Evolutionary conservation across 2,113 vertebrate genomes (phyloP).

Genomic region (Nesoenas mayeri): DNA sequence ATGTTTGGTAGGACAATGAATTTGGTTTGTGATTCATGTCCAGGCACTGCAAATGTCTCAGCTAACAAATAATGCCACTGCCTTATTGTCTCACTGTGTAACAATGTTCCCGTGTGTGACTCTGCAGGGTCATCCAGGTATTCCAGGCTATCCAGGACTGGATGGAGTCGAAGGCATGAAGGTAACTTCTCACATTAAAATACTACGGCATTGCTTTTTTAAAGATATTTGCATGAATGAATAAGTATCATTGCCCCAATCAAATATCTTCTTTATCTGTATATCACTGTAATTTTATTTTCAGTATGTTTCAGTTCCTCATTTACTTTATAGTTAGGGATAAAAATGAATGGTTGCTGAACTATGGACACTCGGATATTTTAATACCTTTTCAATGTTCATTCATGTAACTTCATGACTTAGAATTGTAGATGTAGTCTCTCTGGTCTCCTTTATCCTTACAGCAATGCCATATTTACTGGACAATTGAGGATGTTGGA

Average conservation of each 20-base stretch:
- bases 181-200: conserved; percentile 70
- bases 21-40: not conserved
- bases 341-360: not conserved
- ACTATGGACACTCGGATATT: not conserved
- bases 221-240: not conserved
- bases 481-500: not conserved
- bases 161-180: conserved; percentile 80
- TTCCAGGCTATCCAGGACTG: conserved; percentile 75
- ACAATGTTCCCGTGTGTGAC: not conserved
- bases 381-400: not conserved
- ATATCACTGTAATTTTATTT: not conserved
- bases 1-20: not conserved
- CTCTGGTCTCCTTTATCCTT: not conserved
- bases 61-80: not conserved
- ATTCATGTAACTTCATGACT: not conserved
- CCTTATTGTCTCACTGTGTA: not conserved
- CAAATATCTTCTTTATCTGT: not conserved
- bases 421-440: not conserved
- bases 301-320: not conserved
- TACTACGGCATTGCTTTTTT: not conserved
- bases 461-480: not conserved
- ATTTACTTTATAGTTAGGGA: not conserved
- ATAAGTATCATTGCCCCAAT: not conserved
- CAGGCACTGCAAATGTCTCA: not conserved
- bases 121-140: conserved; percentile 76